These are phyloP conservation scores for Daphoenositta chrysoptera DNA, from an alignment of 2,113 vertebrate genomes.

Conservation along the genomic window DNA sequence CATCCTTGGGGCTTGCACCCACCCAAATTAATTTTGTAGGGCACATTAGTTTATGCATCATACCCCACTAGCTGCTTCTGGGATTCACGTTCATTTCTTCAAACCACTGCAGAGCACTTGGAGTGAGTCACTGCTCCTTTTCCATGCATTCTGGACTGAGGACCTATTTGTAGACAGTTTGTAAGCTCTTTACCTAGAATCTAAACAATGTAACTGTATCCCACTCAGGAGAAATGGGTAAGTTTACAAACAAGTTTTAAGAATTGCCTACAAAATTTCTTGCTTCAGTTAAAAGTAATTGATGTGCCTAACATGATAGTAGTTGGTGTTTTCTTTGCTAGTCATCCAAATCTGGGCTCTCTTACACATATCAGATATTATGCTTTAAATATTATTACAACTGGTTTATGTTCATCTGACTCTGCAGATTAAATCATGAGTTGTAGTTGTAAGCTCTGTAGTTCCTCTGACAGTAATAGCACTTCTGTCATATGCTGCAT, in stretches of 20 bases:
- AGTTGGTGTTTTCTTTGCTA: neutral
- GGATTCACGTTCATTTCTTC: neutral
- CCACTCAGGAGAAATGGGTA: neutral
- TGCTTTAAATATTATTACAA: constrained; percentile 10
- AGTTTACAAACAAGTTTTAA: neutral
- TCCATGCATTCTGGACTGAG: neutral
- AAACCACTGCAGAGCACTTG: neutral
- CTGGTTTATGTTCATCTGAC: neutral
- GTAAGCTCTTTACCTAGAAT: neutral
- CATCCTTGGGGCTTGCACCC: neutral
- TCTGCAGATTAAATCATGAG: neutral
- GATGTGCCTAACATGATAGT: neutral
- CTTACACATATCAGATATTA: neutral
- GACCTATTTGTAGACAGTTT: neutral
- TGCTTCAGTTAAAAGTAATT: neutral
- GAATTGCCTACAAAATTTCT: neutral
- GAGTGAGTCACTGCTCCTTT: neutral
- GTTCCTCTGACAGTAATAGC: neutral
- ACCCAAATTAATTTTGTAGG: neutral
- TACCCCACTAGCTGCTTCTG: neutral
- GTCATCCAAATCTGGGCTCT: neutral
- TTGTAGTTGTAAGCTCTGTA: neutral
- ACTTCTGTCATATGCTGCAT: neutral
- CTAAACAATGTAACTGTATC: neutral
- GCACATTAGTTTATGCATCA: neutral